phyloP scores from a whole-genome alignment of 2,113 vertebrate species.

The Megaceryle torquata region DNA sequence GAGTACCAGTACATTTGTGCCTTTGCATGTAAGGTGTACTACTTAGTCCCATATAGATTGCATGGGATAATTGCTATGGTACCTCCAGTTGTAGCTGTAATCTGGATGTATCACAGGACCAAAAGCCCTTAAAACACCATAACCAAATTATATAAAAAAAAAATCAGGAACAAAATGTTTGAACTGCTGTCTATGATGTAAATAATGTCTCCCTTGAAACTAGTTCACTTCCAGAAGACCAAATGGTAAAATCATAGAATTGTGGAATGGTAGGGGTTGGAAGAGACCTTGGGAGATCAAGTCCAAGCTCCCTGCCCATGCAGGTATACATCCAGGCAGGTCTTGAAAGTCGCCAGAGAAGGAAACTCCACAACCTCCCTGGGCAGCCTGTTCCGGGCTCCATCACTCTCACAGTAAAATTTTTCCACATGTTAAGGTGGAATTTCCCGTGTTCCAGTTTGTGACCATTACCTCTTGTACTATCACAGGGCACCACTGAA shows the following conservation, averaged over 20 bases:
- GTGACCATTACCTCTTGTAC: too few relatives aligned
- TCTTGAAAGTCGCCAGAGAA: too few relatives aligned
- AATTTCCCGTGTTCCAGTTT: too few relatives aligned
- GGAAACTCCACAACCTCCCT: too few relatives aligned
- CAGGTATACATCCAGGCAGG: too few relatives aligned
- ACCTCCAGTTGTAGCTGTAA: not conserved
- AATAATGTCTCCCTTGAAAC: not conserved
- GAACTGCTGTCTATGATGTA: not conserved
- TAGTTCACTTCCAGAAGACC: not conserved
- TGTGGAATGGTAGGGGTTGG: too few relatives aligned
- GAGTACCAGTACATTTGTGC: not conserved
- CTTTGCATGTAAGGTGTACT: not conserved
- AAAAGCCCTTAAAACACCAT: not conserved
- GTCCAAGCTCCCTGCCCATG: too few relatives aligned
- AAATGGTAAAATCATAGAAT: not conserved
- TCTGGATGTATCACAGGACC: not conserved
- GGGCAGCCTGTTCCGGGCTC: too few relatives aligned
- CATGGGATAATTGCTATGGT: not conserved
- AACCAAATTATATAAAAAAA: not conserved
- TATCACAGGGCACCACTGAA: too few relatives aligned
- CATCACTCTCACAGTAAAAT: too few relatives aligned
- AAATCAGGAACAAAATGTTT: not conserved
- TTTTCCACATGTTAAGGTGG: too few relatives aligned
- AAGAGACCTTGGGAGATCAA: too few relatives aligned
- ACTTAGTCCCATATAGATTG: not conserved